Evolutionary conservation across 1,140 invertebrate species (phyloP), one percentile per base, ranked within the genome.

Genomic region (Nylanderia fulva): DNA sequence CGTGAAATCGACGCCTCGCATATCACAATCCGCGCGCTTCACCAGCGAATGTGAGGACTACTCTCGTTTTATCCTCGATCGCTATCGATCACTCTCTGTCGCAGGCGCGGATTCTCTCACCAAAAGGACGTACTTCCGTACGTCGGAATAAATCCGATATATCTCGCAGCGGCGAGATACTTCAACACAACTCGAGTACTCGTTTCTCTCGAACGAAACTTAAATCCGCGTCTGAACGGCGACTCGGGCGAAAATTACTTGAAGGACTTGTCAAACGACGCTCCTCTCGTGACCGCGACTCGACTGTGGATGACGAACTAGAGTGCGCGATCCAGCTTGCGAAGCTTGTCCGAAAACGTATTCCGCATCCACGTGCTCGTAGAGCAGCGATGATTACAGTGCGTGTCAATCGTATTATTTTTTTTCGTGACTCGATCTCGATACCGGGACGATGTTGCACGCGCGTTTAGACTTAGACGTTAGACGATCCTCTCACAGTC

Each of bases 401-500:
- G 29, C 64, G 63, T n/a, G n/a, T 8, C 3, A 2, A 39, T 48
- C 60, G 75, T 36, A 15, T 33, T 18, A 33, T 29, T 29, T 29
- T 42, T 33, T 52, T 13, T 56, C 24, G 21, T n/a, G 8, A 68
- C 18, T 33, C 42, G 58, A 8, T 71, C 33, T 29, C 27, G 24
- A 39, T 11, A 11, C 39, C 42, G 76, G 64, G 77, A 58, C 21
- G 24, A 80, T 52, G 77, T n/a, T 71, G 77, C 48, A 71, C 77
- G 77, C 77, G 66, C 77, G 77, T 36, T 24, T 29, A 66, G 42
- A 79, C 64, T 27, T 11, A 66, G 24, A 56, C 77, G 63, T 64
- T 56, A 42, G 29, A 42, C 39, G 52, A 56, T 61, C 61, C 79
- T 75, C 75, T 92, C 90, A 89, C 86, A 86, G 87, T 88, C 86